phyloP scores from a whole-genome alignment of 2,888 invertebrate genomes.

The Diaprepes abbreviatus region DNA sequence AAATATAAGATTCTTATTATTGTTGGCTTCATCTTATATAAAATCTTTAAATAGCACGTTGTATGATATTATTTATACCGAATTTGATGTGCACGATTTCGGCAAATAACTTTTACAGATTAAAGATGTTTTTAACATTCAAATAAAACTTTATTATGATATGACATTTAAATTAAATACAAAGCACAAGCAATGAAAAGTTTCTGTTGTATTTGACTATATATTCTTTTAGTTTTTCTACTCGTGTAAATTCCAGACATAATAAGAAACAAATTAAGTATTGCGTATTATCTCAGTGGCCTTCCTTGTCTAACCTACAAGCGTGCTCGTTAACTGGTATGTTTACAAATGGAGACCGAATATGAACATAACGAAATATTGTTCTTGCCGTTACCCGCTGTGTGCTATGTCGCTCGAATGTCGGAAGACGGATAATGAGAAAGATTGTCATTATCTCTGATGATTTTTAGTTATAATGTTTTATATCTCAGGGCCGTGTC shows the following conservation, averaged over 20 bases:
- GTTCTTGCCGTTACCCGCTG: slow-evolving; percentile 12
- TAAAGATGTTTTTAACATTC: no score
- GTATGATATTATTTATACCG: no score
- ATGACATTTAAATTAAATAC: no score
- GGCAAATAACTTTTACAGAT: no score
- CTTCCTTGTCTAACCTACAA: slow-evolving; percentile 14
- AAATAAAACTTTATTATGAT: no score
- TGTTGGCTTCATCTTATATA: no score
- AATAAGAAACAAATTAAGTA: background rate
- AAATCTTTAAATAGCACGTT: no score
- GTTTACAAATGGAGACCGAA: slow-evolving; percentile 7
- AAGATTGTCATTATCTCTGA: slow-evolving; percentile 14
- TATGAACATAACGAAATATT: slow-evolving; percentile 26
- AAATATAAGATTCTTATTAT: no score
- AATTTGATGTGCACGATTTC: no score
- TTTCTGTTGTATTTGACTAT: no score
- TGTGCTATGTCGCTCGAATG: background rate
- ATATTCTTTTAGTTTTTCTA: background rate
- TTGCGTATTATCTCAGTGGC: slow-evolving; percentile 14
- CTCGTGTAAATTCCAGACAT: background rate
- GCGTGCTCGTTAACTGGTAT: slow-evolving; percentile 12
- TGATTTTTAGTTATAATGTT: slow-evolving; percentile 3
- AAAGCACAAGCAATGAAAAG: no score
- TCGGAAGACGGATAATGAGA: slow-evolving; percentile 11
- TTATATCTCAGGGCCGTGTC: background rate